A percentile compares a stretch with the other conserved stretches of the same genome.
Conservation (phyloP, 53 echinoderm and acorn worm genomes). For the Paracentrotus lividus region DNA sequence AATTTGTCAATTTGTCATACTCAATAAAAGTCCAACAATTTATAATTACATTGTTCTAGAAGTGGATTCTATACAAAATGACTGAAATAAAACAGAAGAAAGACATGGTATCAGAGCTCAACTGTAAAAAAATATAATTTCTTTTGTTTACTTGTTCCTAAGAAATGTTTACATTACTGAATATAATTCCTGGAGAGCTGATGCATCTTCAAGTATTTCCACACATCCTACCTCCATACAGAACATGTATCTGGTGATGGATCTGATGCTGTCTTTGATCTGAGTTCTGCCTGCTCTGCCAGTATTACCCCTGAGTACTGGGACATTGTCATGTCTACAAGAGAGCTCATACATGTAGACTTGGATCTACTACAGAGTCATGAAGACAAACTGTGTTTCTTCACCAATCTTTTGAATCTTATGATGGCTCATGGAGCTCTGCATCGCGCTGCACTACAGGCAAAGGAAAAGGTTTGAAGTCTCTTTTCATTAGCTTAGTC, state of each 20-base stretch:
- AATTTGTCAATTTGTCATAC: too few relatives aligned
- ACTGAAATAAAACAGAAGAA: not conserved
- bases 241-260: slow-evolving; percentile 74
- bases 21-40: too few relatives aligned
- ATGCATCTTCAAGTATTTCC: not conserved
- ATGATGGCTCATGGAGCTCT: slow-evolving; percentile 86
- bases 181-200: not conserved
- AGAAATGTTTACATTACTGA: not conserved
- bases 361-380: slow-evolving; percentile 76
- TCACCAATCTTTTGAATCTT: slow-evolving; percentile 91
- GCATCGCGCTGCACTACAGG: slow-evolving; percentile 79
- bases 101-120: not conserved
- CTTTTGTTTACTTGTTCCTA: too few relatives aligned
- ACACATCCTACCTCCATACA: not conserved
- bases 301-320: slow-evolving; percentile 81
- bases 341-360: slow-evolving; percentile 87
- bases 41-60: too few relatives aligned
- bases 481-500: not conserved
- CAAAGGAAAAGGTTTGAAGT: slow-evolving; percentile 69
- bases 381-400: slow-evolving; percentile 88
- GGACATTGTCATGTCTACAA: slow-evolving; percentile 82
- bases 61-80: too few relatives aligned
- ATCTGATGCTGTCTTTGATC: slow-evolving; percentile 73
- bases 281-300: slow-evolving; percentile 76
- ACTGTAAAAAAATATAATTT: too few relatives aligned